These are phyloP conservation scores for Diaphora mendica DNA, from an alignment of 2,888 invertebrate genomes.

Conservation along the genomic window DNA sequence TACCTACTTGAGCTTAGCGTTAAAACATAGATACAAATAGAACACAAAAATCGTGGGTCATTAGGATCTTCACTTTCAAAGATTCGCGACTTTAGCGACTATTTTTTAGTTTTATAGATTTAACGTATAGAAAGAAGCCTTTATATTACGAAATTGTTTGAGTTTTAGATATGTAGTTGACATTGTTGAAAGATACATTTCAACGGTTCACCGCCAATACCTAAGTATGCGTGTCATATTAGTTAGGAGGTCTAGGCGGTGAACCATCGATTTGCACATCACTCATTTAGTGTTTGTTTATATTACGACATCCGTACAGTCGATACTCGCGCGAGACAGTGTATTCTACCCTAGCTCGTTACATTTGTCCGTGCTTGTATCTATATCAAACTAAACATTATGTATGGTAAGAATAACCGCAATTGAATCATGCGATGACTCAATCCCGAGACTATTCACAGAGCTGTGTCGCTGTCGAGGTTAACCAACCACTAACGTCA, in stretches of 20 bases:
- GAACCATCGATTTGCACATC: background rate
- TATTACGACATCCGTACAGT: constrained; percentile 1
- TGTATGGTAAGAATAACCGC: constrained; percentile 43
- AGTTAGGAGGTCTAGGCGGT: too few relatives aligned
- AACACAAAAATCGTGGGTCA: too few relatives aligned
- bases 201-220: too few relatives aligned
- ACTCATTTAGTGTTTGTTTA: constrained; percentile 4
- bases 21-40: too few relatives aligned
- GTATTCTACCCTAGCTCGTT: background rate
- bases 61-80: background rate
- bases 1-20: too few relatives aligned
- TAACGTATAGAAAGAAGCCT: background rate
- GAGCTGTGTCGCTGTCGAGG: constrained; percentile 40
- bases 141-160: background rate
- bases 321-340: constrained; percentile 6
- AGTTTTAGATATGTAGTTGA: background rate
- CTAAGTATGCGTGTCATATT: too few relatives aligned
- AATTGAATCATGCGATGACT: constrained; percentile 51
- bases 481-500: constrained; percentile 30
- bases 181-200: background rate
- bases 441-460: constrained; percentile 29
- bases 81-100: background rate
- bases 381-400: constrained; percentile 30
- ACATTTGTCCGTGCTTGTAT: constrained; percentile 19
- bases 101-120: background rate